Conservation (phyloP, 2,113 vertebrate genomes). For the Nanger granti region DNA sequence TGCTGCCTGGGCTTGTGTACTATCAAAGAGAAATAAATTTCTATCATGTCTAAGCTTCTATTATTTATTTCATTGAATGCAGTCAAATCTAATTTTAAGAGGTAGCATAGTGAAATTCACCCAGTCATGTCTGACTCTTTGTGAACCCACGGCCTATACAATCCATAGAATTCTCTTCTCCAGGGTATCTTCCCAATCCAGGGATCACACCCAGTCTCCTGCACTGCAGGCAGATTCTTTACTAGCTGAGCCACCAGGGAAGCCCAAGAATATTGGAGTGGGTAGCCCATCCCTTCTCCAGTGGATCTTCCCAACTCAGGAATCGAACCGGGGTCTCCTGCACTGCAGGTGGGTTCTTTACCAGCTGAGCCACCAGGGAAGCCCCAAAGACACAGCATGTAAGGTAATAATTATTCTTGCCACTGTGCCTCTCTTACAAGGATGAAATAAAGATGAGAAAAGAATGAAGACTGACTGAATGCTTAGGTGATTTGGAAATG, state of each 20-base stretch:
- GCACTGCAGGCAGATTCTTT: background rate
- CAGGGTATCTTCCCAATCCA: background rate
- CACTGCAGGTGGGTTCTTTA: background rate
- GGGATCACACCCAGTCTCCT: background rate
- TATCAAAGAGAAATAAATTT: background rate
- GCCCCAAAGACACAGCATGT: background rate
- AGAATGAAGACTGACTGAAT: background rate
- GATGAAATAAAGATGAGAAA: background rate
- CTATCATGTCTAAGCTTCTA: background rate
- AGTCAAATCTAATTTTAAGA: background rate
- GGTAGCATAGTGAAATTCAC: background rate
- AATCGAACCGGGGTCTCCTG: rapidly evolving
- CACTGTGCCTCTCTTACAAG: background rate
- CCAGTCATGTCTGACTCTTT: background rate
- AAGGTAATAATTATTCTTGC: background rate
- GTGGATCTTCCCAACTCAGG: background rate
- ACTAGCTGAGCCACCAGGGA: background rate
- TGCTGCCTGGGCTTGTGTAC: background rate
- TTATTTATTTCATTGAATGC: background rate
- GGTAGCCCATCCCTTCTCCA: background rate
- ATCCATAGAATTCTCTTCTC: background rate
- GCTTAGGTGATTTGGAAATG: background rate
- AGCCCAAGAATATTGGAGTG: background rate
- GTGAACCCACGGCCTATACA: background rate
- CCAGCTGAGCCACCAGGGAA: background rate